Conservation (phyloP, 2,888 invertebrate genomes). For the Tenthredo amoena region DNA sequence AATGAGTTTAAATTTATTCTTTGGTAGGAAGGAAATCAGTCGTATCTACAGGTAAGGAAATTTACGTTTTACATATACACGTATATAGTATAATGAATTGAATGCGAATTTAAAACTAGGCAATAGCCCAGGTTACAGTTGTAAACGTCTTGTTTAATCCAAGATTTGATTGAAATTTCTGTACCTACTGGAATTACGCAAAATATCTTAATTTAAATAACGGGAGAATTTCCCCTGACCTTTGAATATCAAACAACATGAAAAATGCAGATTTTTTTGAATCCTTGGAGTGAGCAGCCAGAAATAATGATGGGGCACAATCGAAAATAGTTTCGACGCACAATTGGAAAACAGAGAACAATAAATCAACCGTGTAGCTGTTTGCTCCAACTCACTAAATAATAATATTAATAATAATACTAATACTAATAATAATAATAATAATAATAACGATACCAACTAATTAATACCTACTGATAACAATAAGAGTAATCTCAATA, state of each 20-base stretch:
- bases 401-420: not conserved
- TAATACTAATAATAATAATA: not conserved
- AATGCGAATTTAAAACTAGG: not conserved
- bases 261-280: not conserved
- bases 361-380: conserved; percentile 23
- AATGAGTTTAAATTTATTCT: not conserved
- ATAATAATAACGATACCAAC: not conserved
- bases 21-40: not conserved
- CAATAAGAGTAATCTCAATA: conserved; percentile 28
- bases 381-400: conserved; percentile 24
- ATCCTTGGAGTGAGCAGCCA: not conserved
- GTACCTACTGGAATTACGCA: not conserved
- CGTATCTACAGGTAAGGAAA: not conserved
- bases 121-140: conserved; percentile 42
- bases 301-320: conserved; percentile 2
- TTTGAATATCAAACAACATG: not conserved
- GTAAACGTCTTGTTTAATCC: not conserved
- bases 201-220: not conserved
- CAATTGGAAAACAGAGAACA: conserved; percentile 18
- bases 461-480: conserved; percentile 24
- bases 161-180: not conserved
- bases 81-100: not conserved
- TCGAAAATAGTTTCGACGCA: conserved; percentile 31
- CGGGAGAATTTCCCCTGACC: not conserved
- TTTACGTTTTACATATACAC: not conserved